These are phyloP conservation scores for Muschampia plurimacula DNA, from an alignment of 2,888 invertebrate species.

Conservation along the genomic window DNA sequence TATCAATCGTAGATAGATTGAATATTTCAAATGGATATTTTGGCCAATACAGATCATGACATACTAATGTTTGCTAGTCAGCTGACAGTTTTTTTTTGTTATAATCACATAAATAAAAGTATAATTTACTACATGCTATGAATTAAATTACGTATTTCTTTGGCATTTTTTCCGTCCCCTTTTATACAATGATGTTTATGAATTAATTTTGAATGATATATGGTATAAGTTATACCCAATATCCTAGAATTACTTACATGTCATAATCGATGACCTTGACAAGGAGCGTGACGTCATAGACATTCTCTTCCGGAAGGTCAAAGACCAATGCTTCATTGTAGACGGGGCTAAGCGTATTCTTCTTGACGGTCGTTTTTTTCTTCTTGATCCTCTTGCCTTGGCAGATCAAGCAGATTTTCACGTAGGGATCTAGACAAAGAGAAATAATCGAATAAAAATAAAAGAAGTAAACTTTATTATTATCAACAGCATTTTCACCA, in stretches of 20 bases:
- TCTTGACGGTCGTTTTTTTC: constrained; percentile 96
- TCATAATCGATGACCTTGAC: constrained; percentile 96
- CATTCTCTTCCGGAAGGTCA: constrained; percentile 93
- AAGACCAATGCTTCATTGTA: constrained; percentile 98
- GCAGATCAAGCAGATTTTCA: constrained; percentile 95
- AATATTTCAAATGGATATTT: too few relatives aligned
- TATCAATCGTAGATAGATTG: too few relatives aligned
- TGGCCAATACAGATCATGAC: too few relatives aligned
- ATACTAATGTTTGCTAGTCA: too few relatives aligned
- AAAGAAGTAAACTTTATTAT: too few relatives aligned
- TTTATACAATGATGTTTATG: background rate
- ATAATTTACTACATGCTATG: too few relatives aligned
- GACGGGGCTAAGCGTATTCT: constrained; percentile 94
- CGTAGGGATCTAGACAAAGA: constrained; percentile 92
- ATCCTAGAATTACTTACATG: constrained; percentile 84
- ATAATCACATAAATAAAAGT: too few relatives aligned
- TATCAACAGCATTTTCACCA: too few relatives aligned
- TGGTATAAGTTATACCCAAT: too few relatives aligned
- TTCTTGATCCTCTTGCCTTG: constrained; percentile 96
- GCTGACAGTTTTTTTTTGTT: too few relatives aligned
- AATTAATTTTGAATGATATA: background rate
- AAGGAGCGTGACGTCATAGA: constrained; percentile 92
- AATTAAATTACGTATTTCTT: too few relatives aligned
- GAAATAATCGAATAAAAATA: background rate
- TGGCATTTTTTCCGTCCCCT: too few relatives aligned